Conservation (phyloP, 2,797 vertebrate species). For the Syngnathus rostellatus region DNA sequence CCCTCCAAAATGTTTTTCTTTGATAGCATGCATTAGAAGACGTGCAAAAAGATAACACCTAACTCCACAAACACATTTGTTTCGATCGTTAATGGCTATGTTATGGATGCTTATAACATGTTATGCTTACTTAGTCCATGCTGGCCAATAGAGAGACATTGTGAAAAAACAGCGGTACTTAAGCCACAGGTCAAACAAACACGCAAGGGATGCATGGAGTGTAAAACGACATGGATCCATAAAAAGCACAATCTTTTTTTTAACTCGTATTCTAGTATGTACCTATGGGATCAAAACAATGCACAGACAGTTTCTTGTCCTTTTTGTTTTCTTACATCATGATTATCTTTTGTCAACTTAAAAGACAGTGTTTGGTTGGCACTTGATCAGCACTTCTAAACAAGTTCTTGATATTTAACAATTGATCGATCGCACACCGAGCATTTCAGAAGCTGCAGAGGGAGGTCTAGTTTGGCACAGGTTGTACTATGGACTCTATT, state of each 20-base stretch:
- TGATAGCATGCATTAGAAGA: conserved; percentile 83
- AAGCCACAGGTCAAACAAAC: conserved; percentile 81
- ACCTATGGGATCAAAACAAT: conserved; percentile 73
- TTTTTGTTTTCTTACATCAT: conserved; percentile 69
- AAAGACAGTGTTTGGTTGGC: conserved; percentile 77
- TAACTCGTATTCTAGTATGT: conserved; percentile 73
- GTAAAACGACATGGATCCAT: conserved; percentile 77
- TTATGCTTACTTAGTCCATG: conserved; percentile 81
- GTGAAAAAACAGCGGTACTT: conserved; percentile 77
- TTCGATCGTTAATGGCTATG: conserved; percentile 75
- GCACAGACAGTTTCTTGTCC: conserved; percentile 71
- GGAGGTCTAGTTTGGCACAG: conserved; percentile 76
- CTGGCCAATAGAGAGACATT: conserved; percentile 74
- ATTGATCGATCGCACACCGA: conserved; percentile 78
- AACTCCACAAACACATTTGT: conserved; percentile 78
- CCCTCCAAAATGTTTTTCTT: conserved; percentile 71
- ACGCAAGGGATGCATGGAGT: conserved; percentile 76
- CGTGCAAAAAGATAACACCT: conserved; percentile 81
- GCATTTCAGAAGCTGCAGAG: conserved; percentile 77
- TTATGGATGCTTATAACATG: conserved; percentile 81
- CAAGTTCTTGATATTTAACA: conserved; percentile 76
- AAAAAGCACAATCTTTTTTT: conserved; percentile 71
- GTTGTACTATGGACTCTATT: conserved; percentile 73
- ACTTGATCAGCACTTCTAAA: conserved; percentile 81
- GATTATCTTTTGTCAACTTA: conserved; percentile 77